Base-by-base conservation (phyloP, 2,113 vertebrate genomes). In the Heteronetta atricapilla region DNA sequence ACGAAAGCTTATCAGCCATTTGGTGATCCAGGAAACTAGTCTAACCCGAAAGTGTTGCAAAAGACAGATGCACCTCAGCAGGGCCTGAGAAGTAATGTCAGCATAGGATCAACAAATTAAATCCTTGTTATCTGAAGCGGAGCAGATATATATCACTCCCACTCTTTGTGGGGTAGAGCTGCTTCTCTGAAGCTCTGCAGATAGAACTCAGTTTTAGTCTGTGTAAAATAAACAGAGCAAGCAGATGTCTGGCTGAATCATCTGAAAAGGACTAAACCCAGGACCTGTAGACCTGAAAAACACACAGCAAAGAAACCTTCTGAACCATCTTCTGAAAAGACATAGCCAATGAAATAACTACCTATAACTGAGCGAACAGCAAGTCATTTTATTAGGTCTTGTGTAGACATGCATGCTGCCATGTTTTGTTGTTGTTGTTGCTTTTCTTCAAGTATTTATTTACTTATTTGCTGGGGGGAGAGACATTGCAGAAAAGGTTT, bases 31-130 rank as follows among this genome's bases (percentile, higher is more conserved):
- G 36, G 46, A 81, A 90, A 34, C 13, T 69, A 78, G 52, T 20
- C 34, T 38, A 87, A 60, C 48, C 48, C 79, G 58, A 66, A 64
- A 72, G 53, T 2, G 26, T 6, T 89, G 58, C n/a, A 72, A 76
- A 64, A 82, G 36, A 63, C 60, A 89, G 69, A 74, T 72, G 84
- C 11, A 79, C 20, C 42, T 79, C 78, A 85, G 78, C 62, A 68
- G 70, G 62, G 34, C 40, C 8, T 5, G 48, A 52, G 46, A 48
- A 82, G 34, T 46, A 93, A 89, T 3, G 4, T 21, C 26, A 82
- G 29, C 2, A 8, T 3, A 46, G 33, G 29, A 82, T 50, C 58
- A 86, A 46, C 83, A 82, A 80, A 80, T 84, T 62, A 46, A 84
- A 22, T 29, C 48, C 56, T 42, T 59, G 18, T 60, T 84, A 82